These are phyloP conservation scores for Drosophila pullipes DNA, from an alignment of 2,888 invertebrate species.

Conservation along the genomic window DNA sequence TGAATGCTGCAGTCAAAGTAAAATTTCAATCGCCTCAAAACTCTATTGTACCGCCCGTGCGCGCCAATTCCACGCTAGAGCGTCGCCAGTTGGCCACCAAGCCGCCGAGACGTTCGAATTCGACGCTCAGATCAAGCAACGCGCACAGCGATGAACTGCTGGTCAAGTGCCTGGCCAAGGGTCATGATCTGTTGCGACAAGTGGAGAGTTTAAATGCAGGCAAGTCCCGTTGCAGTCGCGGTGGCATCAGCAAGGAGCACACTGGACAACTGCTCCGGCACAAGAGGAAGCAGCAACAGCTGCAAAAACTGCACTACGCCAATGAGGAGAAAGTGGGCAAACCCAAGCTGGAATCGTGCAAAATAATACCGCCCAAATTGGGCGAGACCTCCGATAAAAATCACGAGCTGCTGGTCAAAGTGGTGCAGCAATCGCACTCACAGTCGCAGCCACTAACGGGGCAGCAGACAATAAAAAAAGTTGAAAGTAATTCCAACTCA, in stretches of 20 bases:
- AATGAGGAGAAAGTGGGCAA: conserved; percentile 81
- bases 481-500: conserved; percentile 50
- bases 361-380: conserved; percentile 83
- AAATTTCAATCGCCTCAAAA: conserved; percentile 1
- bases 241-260: conserved; percentile 62
- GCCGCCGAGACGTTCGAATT: conserved; percentile 54
- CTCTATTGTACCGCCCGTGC: conserved; percentile 38
- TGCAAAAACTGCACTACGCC: conserved; percentile 79
- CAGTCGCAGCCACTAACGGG: not conserved
- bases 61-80: conserved; percentile 71
- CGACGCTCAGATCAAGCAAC: conserved; percentile 47
- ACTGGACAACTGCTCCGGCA: conserved; percentile 37
- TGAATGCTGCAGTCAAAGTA: conserved; percentile 13
- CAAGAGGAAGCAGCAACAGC: conserved; percentile 58
- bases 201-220: conserved; percentile 80
- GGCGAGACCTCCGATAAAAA: conserved; percentile 83
- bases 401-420: conserved; percentile 83
- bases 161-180: conserved; percentile 85
- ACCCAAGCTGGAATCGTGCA: conserved; percentile 83
- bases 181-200: conserved; percentile 83
- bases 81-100: conserved; percentile 37
- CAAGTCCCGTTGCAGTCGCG: conserved; percentile 38
- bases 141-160: conserved; percentile 81
- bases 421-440: conserved; percentile 66
- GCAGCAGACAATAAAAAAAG: conserved; percentile 17